Evolutionary conservation across 2,888 invertebrate genomes (phyloP), one percentile per base, ranked within the genome.

Genomic region (Deladenus siricidicola): DNA sequence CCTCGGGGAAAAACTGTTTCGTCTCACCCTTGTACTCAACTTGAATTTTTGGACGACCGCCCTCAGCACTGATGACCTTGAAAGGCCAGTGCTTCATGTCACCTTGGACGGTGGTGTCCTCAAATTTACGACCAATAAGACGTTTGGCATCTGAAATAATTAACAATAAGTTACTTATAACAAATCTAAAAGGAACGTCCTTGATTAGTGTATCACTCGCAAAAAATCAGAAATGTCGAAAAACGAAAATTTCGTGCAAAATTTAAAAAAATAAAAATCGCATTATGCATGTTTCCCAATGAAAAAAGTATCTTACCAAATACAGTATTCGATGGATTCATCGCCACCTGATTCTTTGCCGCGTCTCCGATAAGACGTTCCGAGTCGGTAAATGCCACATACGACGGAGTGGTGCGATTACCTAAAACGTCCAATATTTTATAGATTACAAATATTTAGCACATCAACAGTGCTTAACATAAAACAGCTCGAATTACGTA

Each of bases 21-120:
- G 49, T 49, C 8, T 49, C 49, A 49, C 49, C 49, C 4, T 24
- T n/a, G 24, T 26, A 24, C 24, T 49, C 82, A 24, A 90, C 88
- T 80, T 86, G 84, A 44, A 84, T 82, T 70, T 82, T 83, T 21
- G 84, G 83, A 64, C 79, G 79, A 24, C 71, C 69, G 57, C 71
- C 78, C 29, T 79, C 78, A 23, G 70, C 70, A 21, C 70, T 70
- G 60, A 80, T 65, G 21, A 79, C 78, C 65, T 78, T 78, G 71
- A 79, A 79, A 28, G 79, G 79, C 79, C 79, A 79, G 64, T 79
- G 79, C 68, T 80, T 79, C 77, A 80, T 80, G 64, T 79, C 80
- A 6, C 70, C 62, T 62, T 79, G 79, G 19, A 83, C 82, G 19
- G 79, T 64, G 1, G 74, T 21, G 34, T 83, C 83, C 23, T 80